These are phyloP conservation scores for Charadrius vociferus DNA, from an alignment of 2,113 vertebrate species.

Conservation along the genomic window DNA sequence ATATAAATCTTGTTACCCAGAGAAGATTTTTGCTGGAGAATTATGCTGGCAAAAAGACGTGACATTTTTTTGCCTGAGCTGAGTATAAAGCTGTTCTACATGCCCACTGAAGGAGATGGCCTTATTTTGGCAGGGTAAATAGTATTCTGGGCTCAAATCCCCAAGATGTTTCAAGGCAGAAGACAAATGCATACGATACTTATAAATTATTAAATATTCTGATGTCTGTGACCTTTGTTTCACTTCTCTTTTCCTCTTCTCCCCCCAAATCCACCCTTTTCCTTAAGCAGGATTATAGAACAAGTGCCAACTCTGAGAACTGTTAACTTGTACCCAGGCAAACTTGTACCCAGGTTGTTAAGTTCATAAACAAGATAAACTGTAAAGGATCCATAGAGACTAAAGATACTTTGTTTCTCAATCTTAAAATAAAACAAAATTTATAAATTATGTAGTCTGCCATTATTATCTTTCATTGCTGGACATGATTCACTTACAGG, in stretches of 20 bases:
- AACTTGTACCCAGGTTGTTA: not conserved
- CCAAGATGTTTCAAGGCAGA: not conserved
- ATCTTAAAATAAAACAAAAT: not conserved
- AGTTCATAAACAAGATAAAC: not conserved
- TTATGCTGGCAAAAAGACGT: not conserved
- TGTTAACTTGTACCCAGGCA: not conserved
- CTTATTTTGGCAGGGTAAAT: not conserved
- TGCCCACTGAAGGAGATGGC: not conserved
- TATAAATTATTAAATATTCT: not conserved
- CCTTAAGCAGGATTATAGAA: not conserved
- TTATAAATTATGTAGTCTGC: not conserved
- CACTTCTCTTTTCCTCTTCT: not conserved
- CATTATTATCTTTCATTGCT: not conserved
- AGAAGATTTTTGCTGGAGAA: not conserved
- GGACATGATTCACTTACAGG: not conserved
- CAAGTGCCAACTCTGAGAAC: not conserved
- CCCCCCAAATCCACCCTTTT: accelerated
- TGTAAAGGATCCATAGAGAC: not conserved
- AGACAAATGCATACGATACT: not conserved
- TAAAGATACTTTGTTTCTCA: not conserved
- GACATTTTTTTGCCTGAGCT: not conserved
- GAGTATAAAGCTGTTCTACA: not conserved
- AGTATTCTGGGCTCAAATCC: not conserved
- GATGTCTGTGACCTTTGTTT: not conserved
- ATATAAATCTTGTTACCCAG: not conserved